Conservation (phyloP, 2,888 invertebrate genomes). For the Sinelater perroti region DNA sequence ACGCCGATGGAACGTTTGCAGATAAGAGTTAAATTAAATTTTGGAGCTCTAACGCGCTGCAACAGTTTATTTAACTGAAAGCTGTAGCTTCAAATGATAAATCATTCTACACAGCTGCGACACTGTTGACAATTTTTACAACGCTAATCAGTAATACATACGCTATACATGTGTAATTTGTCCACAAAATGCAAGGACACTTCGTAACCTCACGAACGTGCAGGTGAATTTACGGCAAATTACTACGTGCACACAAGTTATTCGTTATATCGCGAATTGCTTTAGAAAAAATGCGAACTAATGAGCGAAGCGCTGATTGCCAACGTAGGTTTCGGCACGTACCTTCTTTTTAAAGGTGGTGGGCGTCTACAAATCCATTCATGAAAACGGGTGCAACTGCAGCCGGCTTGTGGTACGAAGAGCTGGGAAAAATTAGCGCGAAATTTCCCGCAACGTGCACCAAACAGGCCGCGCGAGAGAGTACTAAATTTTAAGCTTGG, state of each 20-base stretch:
- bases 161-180: neutral
- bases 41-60: too few species aligned
- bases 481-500: constrained; percentile 37
- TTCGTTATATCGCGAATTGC: too few species aligned
- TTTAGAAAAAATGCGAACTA: neutral
- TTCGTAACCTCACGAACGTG: neutral
- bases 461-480: constrained; percentile 29
- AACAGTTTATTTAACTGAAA: constrained; percentile 1
- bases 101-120: neutral
- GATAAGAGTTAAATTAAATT: too few species aligned
- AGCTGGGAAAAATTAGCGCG: constrained; percentile 9
- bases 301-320: neutral
- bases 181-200: neutral
- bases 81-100: neutral
- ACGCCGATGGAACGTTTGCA: too few species aligned
- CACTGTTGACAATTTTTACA: neutral
- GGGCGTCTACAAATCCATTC: constrained; percentile 9
- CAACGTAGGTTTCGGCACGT: neutral
- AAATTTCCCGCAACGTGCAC: constrained; percentile 26
- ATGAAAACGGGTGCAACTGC: neutral
- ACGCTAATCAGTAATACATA: neutral
- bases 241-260: neutral
- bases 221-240: neutral
- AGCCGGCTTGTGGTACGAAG: constrained; percentile 8
- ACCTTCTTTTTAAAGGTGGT: neutral